Conservation (phyloP, 2,797 vertebrate genomes). For the Sternarchorhynchus goeldii region DNA sequence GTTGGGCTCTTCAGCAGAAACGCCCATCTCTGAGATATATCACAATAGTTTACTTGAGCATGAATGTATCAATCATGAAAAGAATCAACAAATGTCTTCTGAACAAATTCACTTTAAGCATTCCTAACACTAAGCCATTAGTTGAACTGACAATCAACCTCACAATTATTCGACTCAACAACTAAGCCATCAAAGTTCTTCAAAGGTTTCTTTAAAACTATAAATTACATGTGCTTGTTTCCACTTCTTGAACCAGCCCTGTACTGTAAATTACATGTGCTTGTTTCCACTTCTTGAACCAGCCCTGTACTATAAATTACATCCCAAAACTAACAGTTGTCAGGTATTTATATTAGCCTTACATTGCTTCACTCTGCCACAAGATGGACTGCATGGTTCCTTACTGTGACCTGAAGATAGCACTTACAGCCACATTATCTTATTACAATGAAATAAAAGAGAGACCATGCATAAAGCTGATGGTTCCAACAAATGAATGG, state of each 20-base stretch:
- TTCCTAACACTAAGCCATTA: neutral
- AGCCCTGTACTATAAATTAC: slow-evolving; percentile 10
- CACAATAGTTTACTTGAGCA: neutral
- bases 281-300: slow-evolving; percentile 13
- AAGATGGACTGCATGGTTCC: neutral
- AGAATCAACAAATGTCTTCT: neutral
- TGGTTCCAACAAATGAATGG: neutral
- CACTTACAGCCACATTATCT: neutral
- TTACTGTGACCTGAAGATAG: neutral
- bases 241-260: neutral
- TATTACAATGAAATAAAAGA: neutral
- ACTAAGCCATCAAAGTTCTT: neutral
- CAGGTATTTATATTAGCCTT: neutral
- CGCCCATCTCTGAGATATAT: neutral
- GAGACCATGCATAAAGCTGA: neutral
- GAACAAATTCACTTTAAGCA: neutral
- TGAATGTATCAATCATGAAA: neutral
- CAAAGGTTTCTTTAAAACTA: slow-evolving; percentile 15
- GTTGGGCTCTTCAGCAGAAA: neutral
- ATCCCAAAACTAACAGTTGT: slow-evolving; percentile 11
- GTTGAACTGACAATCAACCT: neutral
- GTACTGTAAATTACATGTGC: slow-evolving; percentile 10
- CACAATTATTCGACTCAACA: neutral
- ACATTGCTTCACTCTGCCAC: neutral
- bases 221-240: slow-evolving; percentile 18